These are phyloP conservation scores for Nycteola revayana DNA, from an alignment of 2,888 invertebrate species.

Conservation along the genomic window DNA sequence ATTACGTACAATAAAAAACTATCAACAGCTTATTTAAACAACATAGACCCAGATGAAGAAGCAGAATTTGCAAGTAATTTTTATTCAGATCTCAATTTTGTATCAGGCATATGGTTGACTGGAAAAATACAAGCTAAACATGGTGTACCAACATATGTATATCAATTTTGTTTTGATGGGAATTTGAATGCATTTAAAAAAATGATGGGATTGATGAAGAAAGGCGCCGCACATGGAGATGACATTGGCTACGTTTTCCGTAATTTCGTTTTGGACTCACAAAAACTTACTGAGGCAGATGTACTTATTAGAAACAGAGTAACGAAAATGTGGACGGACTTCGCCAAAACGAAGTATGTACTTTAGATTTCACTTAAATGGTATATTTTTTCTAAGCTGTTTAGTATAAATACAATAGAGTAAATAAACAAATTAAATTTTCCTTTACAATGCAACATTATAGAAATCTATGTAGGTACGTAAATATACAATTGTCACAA, in stretches of 20 bases:
- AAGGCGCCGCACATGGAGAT: constrained; percentile 49
- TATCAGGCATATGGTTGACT: constrained; percentile 42
- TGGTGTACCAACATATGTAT: constrained; percentile 38
- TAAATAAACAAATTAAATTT: no score
- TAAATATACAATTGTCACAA: no score
- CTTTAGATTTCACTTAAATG: no score
- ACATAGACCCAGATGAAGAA: constrained; percentile 13
- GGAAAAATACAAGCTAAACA: constrained; percentile 32
- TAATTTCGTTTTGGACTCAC: constrained; percentile 7
- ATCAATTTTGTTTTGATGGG: constrained; percentile 48
- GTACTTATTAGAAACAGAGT: constrained; percentile 32
- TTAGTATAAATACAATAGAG: no score
- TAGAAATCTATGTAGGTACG: no score
- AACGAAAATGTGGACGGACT: constrained; percentile 52
- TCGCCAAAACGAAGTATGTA: constrained; percentile 53
- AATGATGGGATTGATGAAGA: constrained; percentile 27
- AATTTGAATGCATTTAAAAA: constrained; percentile 37
- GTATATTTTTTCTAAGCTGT: no score
- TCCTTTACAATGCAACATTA: no score
- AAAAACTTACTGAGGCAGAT: constrained; percentile 22
- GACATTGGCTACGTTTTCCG: constrained; percentile 37
- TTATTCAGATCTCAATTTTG: constrained; percentile 46
- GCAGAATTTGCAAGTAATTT: constrained; percentile 39
- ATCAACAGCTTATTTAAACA: constrained; percentile 22
- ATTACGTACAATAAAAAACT: constrained; percentile 27